These are phyloP conservation scores for Drosophila tropicalis DNA, from an alignment of 1,140 invertebrate species.

Conservation along the genomic window DNA sequence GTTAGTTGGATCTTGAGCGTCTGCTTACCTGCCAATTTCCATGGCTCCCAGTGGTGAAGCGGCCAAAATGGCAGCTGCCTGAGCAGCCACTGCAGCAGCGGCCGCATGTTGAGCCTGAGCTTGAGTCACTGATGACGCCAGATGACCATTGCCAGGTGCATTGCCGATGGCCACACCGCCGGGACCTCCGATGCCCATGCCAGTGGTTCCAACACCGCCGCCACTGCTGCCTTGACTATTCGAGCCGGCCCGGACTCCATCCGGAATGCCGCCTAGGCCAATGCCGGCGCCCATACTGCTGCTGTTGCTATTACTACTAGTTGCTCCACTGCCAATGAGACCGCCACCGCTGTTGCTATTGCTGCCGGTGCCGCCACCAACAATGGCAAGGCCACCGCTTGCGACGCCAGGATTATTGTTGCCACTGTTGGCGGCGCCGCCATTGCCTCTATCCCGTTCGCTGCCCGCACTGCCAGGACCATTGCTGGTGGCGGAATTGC, in stretches of 20 bases:
- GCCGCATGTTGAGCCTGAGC: conserved; percentile 56
- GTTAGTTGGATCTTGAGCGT: too few relatives aligned
- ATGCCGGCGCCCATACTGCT: conserved; percentile 53
- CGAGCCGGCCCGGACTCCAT: conserved; percentile 22
- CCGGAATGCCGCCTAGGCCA: conserved; percentile 41
- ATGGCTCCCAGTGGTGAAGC: conserved; percentile 73
- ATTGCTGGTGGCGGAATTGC: conserved; percentile 66
- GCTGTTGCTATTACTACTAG: conserved; percentile 57
- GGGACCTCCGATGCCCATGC: conserved; percentile 38
- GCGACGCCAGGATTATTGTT: conserved; percentile 28
- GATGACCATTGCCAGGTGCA: conserved; percentile 46
- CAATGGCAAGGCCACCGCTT: conserved; percentile 37
- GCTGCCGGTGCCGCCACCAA: conserved; percentile 30
- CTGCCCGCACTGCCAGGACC: conserved; percentile 68
- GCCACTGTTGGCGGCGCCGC: conserved; percentile 31
- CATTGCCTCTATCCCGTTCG: conserved; percentile 39
- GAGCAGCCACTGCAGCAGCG: conserved; percentile 75
- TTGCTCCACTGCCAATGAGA: conserved; percentile 25
- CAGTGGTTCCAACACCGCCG: conserved; percentile 39
- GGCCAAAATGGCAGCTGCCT: conserved; percentile 56
- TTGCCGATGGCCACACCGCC: conserved; percentile 33
- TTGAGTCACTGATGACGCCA: conserved; percentile 22
- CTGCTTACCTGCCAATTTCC: conserved; percentile 75
- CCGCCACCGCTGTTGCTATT: conserved; percentile 47
- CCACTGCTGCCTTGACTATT: conserved; percentile 55